Evolutionary conservation across 1,140 invertebrate genomes (phyloP), one percentile per base, ranked within the genome.

Genomic region (Zaprionus davidi): DNA sequence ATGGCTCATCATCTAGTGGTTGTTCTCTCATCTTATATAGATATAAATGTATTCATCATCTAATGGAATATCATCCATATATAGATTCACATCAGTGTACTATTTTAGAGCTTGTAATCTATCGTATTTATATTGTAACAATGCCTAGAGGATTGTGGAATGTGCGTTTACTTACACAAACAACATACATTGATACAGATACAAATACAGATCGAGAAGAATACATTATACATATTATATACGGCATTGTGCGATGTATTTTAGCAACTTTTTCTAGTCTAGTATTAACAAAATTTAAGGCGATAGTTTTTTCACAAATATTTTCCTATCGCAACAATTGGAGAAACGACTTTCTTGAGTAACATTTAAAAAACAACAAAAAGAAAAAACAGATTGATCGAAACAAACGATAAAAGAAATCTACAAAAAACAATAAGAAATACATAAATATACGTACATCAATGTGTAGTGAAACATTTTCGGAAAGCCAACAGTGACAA

Each of bases 211-310:
- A 11, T 34, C 9, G 31, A 34, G 31, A 11, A 34, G 56, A 62
- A 71, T 66, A 71, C 64, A 57, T 67, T 77, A 77, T 58, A 70
- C 66, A 72, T 59, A 68, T 58, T 59, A 59, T 67, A 57, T 36
- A 58, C 53, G 53, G 53, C 46, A 56, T 15, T 62, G 38, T 66
- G 46, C 44, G 51, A 68, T 69, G 74, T 68, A 77, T 67, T 72
- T 72, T 70, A 71, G 69, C 73, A 76, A 72, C 59, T 76, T 67
- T 79, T 71, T 76, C 73, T 76, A 76, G 75, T 76, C 74, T 76
- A 77, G 67, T 64, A 72, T 59, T 73, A 73, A 64, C 58, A 57
- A 58, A 46, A 46, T 46, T 53, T 58, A 64, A 55, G 55, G 68
- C 59, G 57, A 63, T 59, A 60, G 57, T 60, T 31, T 62, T 65